Evolutionary conservation across 2,888 invertebrate genomes (phyloP), one percentile per base, ranked within the genome.

Genomic region (Eupithecia exiguata): DNA sequence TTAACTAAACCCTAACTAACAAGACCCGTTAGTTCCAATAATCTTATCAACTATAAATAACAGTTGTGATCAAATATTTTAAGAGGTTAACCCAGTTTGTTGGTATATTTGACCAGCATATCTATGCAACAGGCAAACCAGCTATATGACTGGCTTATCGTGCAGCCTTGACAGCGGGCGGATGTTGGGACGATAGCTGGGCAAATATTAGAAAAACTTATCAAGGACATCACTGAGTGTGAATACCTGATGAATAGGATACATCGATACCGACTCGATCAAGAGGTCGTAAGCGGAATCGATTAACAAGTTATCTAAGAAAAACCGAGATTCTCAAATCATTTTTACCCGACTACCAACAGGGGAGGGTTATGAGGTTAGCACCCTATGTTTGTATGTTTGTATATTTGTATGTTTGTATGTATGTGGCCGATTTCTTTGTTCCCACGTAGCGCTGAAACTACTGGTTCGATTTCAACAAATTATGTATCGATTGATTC

Each of bases 111-210:
- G 88, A 82, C 86, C 86, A 87, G 80, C 82, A 74, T 90, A 89
- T 88, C 87, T 87, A 77, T 83, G 78, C 82, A 84, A 82, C 83
- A 81, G 82, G 83, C 80, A 80, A 84, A 83, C 87, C 83, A 18
- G 62, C 40, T 82, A 84, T 85, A 82, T 82, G 85, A 84, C 82
- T 80, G 74, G 68, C 84, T 89, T 91, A 92, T 92, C 91, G 77
- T 85, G 86, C 83, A 89, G 85, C 91, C 91, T 91, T 91, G 91
- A 85, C 84, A 84, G 82, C 83, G 76, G 83, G 83, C 87, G 88
- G 91, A 91, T 89, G 90, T 89, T 88, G 88, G 81, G 79, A 73
- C 86, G 85, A 86, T 85, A 84, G 81, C 80, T 83, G 79, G 80
- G 84, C 81, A 87, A 87, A 87, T 83, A 85, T 73, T 71, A 69